These are phyloP conservation scores for Dendrolimus houi DNA, from an alignment of 2,888 invertebrate genomes.

Conservation along the genomic window DNA sequence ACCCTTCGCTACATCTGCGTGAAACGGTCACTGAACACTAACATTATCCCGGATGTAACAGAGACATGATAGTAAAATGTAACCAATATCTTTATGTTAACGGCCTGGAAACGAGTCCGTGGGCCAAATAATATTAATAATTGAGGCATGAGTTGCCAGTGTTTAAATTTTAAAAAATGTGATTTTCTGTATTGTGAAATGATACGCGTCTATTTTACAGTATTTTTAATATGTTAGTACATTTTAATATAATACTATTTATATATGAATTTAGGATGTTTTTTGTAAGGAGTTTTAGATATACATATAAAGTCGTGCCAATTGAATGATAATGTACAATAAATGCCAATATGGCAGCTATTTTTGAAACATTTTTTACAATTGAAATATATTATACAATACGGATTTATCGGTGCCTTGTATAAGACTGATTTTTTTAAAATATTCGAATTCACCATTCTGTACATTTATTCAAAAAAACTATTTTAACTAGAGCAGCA, in stretches of 20 bases:
- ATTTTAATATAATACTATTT: constrained; percentile 1
- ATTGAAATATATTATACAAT: background rate
- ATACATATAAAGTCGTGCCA: constrained; percentile 1
- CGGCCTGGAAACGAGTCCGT: too few species aligned
- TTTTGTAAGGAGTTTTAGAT: background rate
- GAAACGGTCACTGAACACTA: too few species aligned
- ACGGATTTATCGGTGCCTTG: background rate
- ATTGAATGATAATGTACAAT: constrained; percentile 6
- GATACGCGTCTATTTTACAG: background rate
- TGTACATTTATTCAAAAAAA: too few species aligned
- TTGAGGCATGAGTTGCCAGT: too few species aligned
- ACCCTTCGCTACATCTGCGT: too few species aligned
- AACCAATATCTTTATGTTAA: too few species aligned
- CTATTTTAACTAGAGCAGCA: too few species aligned
- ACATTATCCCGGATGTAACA: too few species aligned
- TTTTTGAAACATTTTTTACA: constrained; percentile 6
- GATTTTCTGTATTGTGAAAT: background rate
- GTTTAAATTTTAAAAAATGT: too few species aligned
- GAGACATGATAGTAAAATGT: too few species aligned
- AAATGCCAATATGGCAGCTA: constrained; percentile 7
- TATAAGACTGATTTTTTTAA: background rate
- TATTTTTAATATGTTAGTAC: background rate
- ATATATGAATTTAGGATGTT: constrained; percentile 2
- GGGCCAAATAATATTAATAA: too few species aligned
- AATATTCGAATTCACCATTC: too few species aligned